Evolutionary conservation across 2,797 vertebrate genomes (phyloP), one percentile per base, ranked within the genome.

Genomic region (Semaprochilodus insignis): DNA sequence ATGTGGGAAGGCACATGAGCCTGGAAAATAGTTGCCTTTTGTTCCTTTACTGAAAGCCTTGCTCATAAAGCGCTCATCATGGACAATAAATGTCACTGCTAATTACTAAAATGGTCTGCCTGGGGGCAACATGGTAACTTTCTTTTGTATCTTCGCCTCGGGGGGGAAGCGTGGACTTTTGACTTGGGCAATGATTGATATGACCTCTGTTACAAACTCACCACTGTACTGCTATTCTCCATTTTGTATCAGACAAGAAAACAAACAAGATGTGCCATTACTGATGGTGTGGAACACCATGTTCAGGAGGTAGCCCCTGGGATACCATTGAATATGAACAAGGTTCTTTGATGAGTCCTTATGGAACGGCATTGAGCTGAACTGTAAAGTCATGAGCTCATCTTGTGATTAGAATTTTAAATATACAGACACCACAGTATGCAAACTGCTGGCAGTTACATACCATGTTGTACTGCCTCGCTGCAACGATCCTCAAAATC

Each of bases 11-110:
- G 84, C 81, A 85, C 67, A 85, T 85, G 77, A 81, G 81, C 60
- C 25, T 76, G 55, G 44, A 70, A 82, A 73, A 87, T 73, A 83
- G 82, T 74, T 70, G 74, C 48, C 66, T 83, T 80, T 74, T 87
- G 74, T 81, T 87, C 81, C 36, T 71, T 48, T 31, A 11, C 57
- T 71, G 57, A 72, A 74, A 67, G 67, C 27, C 17, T n/a, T n/a
- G 54, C 31, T 77, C 73, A 84, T 72, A 77, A 55, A 69, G 15
- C 17, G 21, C 69, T 85, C 62, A 84, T 85, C 77, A 82, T 55
- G 2, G 66, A 77, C 83, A 77, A 77, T 76, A 82, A 67, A 84
- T 40, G 62, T 67, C 52, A 72, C 19, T 44, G 63, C 67, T 10
- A 62, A 83, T 83, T 57, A 78, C 52, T 60, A 80, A 54, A 69